These are phyloP conservation scores for Musca vetustissima DNA, from an alignment of 1,140 invertebrate species.

Conservation along the genomic window DNA sequence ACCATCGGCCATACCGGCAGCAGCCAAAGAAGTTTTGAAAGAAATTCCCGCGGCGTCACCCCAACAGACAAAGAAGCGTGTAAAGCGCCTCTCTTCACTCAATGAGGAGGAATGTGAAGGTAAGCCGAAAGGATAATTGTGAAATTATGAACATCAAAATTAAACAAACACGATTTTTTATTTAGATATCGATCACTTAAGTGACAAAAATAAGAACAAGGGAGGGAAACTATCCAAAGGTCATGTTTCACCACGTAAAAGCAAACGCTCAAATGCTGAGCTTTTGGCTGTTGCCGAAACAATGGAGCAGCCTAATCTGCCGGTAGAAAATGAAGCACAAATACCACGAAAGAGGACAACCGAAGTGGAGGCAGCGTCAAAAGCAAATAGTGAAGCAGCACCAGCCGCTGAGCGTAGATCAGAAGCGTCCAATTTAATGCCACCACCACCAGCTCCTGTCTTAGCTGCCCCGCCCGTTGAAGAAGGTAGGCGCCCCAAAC, in stretches of 20 bases:
- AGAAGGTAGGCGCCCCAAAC: slow-evolving; percentile 35
- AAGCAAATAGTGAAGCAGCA: not conserved
- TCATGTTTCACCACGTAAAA: slow-evolving; percentile 22
- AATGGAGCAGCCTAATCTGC: not conserved
- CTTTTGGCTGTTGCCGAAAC: slow-evolving; percentile 39
- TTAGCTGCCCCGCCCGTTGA: not conserved
- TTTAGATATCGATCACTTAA: not conserved
- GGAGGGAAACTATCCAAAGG: slow-evolving; percentile 6
- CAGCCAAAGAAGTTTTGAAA: not conserved
- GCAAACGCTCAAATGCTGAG: slow-evolving; percentile 40
- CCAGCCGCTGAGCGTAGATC: not conserved
- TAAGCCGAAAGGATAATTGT: slow-evolving; percentile 17
- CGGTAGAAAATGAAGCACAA: not conserved
- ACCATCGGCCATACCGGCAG: not conserved
- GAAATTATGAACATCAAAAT: too few species aligned
- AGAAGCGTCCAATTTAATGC: slow-evolving; percentile 33
- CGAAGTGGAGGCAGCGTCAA: not conserved
- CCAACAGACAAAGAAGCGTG: slow-evolving; percentile 47
- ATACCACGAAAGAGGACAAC: not conserved
- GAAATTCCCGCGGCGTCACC: slow-evolving; percentile 34
- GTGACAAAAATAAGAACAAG: not conserved
- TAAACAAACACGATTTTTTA: not conserved
- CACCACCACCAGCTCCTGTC: slow-evolving; percentile 41
- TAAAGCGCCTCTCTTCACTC: slow-evolving; percentile 40
- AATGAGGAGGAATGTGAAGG: slow-evolving; percentile 35